Evolutionary conservation across 2,888 invertebrate species (phyloP).

Genomic region (Drosophila picticornis): DNA sequence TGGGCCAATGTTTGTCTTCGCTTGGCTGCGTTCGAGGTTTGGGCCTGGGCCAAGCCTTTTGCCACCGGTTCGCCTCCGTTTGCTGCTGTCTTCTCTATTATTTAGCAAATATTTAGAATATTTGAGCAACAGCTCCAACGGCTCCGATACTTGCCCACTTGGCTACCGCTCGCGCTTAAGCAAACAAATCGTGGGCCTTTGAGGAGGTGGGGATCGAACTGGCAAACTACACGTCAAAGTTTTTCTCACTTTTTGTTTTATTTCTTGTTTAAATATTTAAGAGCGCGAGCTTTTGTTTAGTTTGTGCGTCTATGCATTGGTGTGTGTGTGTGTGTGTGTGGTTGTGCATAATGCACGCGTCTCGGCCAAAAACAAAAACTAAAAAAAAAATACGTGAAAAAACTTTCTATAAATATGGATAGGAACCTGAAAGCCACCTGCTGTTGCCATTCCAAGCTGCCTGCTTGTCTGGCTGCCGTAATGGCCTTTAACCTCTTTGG

Average conservation of each 20-base stretch:
- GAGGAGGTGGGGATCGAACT: constrained; percentile 32
- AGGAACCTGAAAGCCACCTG: constrained; percentile 69
- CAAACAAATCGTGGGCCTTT: constrained; percentile 73
- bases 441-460: constrained; percentile 51
- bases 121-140: constrained; percentile 59
- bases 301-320: not conserved
- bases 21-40: constrained; percentile 46
- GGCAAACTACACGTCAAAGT: constrained; percentile 39
- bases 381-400: constrained; percentile 4
- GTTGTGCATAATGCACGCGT: constrained; percentile 53
- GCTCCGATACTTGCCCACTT: constrained; percentile 58
- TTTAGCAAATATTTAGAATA: constrained; percentile 80
- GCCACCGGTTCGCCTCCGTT: constrained; percentile 51
- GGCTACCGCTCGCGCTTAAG: constrained; percentile 73
- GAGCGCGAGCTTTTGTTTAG: constrained; percentile 68
- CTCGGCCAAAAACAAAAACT: constrained; percentile 26
- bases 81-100: constrained; percentile 71
- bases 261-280: constrained; percentile 74
- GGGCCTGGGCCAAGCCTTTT: constrained; percentile 39
- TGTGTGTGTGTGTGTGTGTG: constrained; percentile 16
- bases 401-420: constrained; percentile 76
- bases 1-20: constrained; percentile 60
- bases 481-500: constrained; percentile 74
- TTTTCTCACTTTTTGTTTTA: constrained; percentile 40
- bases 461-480: constrained; percentile 45